These are phyloP conservation scores for Tuta absoluta DNA, from an alignment of 2,888 invertebrate species.

Conservation along the genomic window DNA sequence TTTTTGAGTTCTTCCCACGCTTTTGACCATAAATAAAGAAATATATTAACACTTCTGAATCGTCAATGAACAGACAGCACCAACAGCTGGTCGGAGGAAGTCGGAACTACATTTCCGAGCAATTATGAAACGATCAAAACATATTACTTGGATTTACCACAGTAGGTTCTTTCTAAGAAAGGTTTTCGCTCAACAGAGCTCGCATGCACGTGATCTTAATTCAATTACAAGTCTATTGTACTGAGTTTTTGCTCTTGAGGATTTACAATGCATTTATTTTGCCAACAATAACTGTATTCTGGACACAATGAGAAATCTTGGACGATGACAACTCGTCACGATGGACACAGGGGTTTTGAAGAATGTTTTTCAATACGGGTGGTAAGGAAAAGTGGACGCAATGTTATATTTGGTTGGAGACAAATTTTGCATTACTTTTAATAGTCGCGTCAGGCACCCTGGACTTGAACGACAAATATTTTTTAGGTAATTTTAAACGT, in stretches of 20 bases:
- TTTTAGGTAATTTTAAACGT: too few species aligned
- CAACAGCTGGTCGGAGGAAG: background rate
- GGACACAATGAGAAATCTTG: slow-evolving; percentile 47
- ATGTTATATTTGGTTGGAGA: background rate
- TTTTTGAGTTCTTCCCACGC: too few species aligned
- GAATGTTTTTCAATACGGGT: slow-evolving; percentile 51
- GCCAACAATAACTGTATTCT: slow-evolving; percentile 77
- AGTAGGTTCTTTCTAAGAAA: slow-evolving; percentile 13
- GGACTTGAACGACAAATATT: background rate
- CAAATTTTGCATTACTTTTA: background rate
- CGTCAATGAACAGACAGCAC: background rate
- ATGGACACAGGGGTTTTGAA: slow-evolving; percentile 57
- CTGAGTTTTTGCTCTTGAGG: slow-evolving; percentile 61
- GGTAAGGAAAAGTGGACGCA: background rate
- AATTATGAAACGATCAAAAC: background rate
- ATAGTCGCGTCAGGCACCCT: background rate
- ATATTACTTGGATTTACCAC: background rate
- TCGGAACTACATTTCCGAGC: slow-evolving; percentile 7
- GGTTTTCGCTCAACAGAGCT: slow-evolving; percentile 38
- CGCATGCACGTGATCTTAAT: slow-evolving; percentile 59
- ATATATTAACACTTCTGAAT: background rate
- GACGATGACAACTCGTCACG: slow-evolving; percentile 46
- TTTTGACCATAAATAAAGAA: too few species aligned
- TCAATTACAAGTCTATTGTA: slow-evolving; percentile 72
- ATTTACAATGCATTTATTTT: slow-evolving; percentile 72